Evolutionary conservation across 2,113 vertebrate genomes (phyloP), one percentile per base, ranked within the genome.

Genomic region (Oryzias celebensis): DNA sequence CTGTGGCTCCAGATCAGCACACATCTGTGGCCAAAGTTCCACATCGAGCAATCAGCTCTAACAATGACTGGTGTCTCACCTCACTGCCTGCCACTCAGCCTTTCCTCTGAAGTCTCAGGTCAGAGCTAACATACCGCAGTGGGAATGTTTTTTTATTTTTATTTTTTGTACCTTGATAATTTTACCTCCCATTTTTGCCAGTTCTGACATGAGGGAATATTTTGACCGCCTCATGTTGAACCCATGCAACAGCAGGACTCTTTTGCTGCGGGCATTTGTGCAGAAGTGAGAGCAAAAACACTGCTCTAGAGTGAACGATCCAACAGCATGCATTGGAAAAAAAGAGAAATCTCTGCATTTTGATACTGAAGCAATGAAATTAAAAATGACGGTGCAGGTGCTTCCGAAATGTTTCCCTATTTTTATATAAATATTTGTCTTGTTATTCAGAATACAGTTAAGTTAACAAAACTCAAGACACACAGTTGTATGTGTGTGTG

Each of bases 81-180:
- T 72, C 24, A 7, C 52, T 36, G 84, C 59, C 75, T 81, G 83
- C 74, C 78, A 81, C 72, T 85, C 79, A 72, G 44, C 64, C 31
- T 71, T 62, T 69, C 66, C 67, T 42, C 45, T 43, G 15, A 44
- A 52, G 75, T 72, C 74, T 64, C 48, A 42, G 79, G 75, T 78
- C 65, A 31, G 58, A 55, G 44, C 61, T 58, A 53, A 49, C 18
- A 36, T 46, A 61, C 4, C 5, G 22, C 48, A 2, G 53, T 60
- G 44, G 58, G 42, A 18, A 12, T 65, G 48, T 52, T 18, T 68
- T 63, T 26, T 26, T 26, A 26, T 26, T 66, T 7, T 58, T 31
- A 53, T 13, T 59, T 24, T 58, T 56, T 52, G 47, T 51, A 58
- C 61, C 57, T 36, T 3, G 36, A 10, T 36, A 36, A 36, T 51